These are phyloP conservation scores for Brachionus sp. DNA, from an alignment of 1,140 invertebrate species.

Conservation along the genomic window DNA sequence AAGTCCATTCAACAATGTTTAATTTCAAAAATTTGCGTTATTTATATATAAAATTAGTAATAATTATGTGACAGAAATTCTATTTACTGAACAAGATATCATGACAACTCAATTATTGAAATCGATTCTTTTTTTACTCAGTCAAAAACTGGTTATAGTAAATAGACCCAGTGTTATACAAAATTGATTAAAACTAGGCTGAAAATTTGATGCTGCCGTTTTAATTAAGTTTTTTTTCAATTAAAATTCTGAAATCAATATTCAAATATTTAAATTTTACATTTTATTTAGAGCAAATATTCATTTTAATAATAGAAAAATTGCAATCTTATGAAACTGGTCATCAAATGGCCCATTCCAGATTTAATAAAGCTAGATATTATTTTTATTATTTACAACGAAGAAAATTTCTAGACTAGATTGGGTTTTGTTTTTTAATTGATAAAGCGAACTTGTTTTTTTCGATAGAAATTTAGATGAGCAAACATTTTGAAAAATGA, in stretches of 20 bases:
- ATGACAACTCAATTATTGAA: slow-evolving; percentile 42
- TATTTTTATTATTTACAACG: neutral
- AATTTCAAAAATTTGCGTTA: slow-evolving; percentile 15
- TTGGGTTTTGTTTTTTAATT: neutral
- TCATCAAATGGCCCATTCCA: neutral
- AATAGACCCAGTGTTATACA: neutral
- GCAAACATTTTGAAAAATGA: slow-evolving; percentile 19
- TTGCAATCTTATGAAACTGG: slow-evolving; percentile 2
- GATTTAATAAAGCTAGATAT: neutral
- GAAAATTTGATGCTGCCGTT: neutral
- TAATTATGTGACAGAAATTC: slow-evolving; percentile 38
- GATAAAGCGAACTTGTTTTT: slow-evolving; percentile 17
- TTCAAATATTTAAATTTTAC: slow-evolving; percentile 39
- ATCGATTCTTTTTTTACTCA: slow-evolving; percentile 2
- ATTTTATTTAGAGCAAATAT: slow-evolving; percentile 7
- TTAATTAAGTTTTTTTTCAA: slow-evolving; percentile 20
- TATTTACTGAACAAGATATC: slow-evolving; percentile 35
- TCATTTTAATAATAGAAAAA: neutral
- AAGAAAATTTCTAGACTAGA: neutral
- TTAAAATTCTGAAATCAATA: slow-evolving; percentile 21
- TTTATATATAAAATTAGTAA: slow-evolving; percentile 34
- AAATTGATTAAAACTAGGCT: neutral
- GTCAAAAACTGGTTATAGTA: neutral
- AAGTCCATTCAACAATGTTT: neutral
- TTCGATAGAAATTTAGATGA: neutral